Base-by-base conservation (phyloP, 1,140 invertebrate species). In the Euura lappo region DNA sequence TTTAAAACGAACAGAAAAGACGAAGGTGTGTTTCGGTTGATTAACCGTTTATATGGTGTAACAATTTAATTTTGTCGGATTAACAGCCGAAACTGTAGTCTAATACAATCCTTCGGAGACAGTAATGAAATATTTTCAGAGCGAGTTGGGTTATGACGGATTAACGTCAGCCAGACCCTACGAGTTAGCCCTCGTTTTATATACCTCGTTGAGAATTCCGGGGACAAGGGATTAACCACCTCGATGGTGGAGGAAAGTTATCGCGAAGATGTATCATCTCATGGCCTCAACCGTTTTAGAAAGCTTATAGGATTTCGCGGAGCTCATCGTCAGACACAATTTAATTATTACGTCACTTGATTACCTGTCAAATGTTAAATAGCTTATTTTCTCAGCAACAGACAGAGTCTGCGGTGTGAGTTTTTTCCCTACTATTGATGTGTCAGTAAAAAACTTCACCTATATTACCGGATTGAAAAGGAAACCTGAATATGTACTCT, bases 41-140 rank as follows among this genome's bases (percentile, higher is more conserved):
- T 60, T 60, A 60, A 60, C 13, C 51, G 13, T 60, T 60, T 60
- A 11, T 8, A 60, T 60, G 51, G 51, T 8, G 10, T 11, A 60
- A 60, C 13, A 60, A 60, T 60, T 28, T 28, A 28, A 28, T 28
- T 60, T 60, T n/a, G 8, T 60, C 13, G 51, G 13, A 60, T 3
- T 60, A 60, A 60, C 51, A 8, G 51, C 8, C 3, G 51, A 60
- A 60, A 60, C 51, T 60, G 51, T n/a, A 8, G 51, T 8, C 51
- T 60, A n/a, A 11, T 60, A 11, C 51, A 60, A 6, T 60, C 6
- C 6, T 60, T 11, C 51, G 8, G 51, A 60, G 6, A 3, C 10
- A n/a, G 51, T 60, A 60, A 60, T 60, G 51, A 60, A 60, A 60
- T 60, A 60, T 60, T 60, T 60, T n/a, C 10, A 60, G 51, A 8